Base-by-base conservation (phyloP, 1,140 invertebrate species). In the Nixonia krombeini region DNA sequence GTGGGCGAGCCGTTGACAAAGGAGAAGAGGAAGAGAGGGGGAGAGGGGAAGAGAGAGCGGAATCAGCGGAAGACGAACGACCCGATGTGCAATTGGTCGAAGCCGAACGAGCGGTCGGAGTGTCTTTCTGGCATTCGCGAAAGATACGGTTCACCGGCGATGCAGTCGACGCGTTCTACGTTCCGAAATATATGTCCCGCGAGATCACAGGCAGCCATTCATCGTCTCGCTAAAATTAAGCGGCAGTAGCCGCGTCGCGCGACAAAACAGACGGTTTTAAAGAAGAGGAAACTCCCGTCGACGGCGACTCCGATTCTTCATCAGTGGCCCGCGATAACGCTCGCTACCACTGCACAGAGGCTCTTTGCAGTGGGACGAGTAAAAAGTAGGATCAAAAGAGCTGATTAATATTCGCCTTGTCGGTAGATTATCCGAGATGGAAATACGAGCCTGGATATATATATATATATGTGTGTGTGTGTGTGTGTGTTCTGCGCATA, bases 211-310 rank as follows among this genome's bases (percentile, higher is more conserved):
- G 33, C 73, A 66, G 56, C 63, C 53, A 73, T 75, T 63, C 64
- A 61, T 75, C 50, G 68, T 69, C 41, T 40, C 63, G 58, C 71
- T 73, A 75, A 75, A 75, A 73, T 75, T 75, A 75, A 75, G 68
- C 53, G 51, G 40, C 26, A 23, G 21, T 9, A 18, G 49, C 15
- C 26, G 17, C 13, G 37, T 23, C 38, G 40, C 40, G 18, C 40
- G 40, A 42, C 40, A 42, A 42, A 42, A 42, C 40, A 42, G 18
- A 21, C 18, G 40, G 17, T 23, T 25, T 21, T 12, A 42, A 25
- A 21, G 17, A 40, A 21, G 38, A 9, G 38, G 16, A 10, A 42
- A 42, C 5, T 21, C 12, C 21, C 40, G 6, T 21, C 25, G 18
- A 18, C 8, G 25, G 40, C 40, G 4, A 10, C 17, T 13, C 17